Evolutionary conservation across 2,113 vertebrate genomes (phyloP).

Genomic region (Cairina moschata): DNA sequence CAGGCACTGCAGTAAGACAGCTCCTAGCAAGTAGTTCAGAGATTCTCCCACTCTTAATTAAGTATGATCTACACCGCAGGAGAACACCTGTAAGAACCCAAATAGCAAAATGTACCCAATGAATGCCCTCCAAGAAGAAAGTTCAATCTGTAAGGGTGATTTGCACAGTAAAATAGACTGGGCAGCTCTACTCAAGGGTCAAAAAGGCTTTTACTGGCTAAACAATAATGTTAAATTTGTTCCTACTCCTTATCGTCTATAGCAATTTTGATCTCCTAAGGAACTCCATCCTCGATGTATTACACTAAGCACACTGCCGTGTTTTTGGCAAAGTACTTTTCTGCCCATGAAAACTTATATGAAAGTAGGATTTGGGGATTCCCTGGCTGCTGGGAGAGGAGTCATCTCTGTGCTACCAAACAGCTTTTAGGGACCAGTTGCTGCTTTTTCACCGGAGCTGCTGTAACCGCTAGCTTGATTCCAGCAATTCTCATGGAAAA

Average conservation of each 20-base stretch:
- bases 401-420: not conserved
- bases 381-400: not conserved
- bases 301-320: conserved; percentile 36
- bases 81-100: not conserved
- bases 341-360: conserved; percentile 36
- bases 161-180: not conserved
- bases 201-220: not conserved
- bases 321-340: conserved; percentile 41
- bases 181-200: not conserved
- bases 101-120: not conserved
- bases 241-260: not conserved
- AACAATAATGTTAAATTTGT: not conserved
- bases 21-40: not conserved
- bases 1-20: not conserved
- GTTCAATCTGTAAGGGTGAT: not conserved
- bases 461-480: not conserved
- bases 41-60: not conserved
- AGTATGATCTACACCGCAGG: not conserved
- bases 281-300: conserved; percentile 2
- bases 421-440: conserved; percentile 23
- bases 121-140: not conserved
- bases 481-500: not conserved
- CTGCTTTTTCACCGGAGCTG: not conserved
- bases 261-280: not conserved
- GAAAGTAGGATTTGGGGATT: conserved; percentile 55